Conservation (phyloP, 2,113 vertebrate species). For the Alligator sinensis region DNA sequence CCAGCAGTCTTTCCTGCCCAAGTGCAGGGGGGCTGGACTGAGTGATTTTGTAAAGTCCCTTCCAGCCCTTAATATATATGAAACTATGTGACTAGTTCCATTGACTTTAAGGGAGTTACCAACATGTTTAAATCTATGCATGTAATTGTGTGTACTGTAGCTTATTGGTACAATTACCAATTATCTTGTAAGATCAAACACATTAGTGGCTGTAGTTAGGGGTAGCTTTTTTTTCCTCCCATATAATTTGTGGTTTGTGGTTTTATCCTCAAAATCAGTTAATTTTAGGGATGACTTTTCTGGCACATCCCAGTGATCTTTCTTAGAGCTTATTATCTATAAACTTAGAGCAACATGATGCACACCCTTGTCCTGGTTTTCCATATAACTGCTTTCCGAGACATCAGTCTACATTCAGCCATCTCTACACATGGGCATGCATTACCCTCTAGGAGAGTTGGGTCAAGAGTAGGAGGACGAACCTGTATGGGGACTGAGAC, state of each 20-base stretch:
- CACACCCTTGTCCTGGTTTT: background rate
- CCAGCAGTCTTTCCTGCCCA: no score
- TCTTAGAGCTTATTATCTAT: background rate
- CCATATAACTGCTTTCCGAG: background rate
- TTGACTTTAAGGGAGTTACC: background rate
- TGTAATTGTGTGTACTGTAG: no score
- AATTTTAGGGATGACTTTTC: background rate
- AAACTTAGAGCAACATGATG: background rate
- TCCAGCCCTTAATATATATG: no score
- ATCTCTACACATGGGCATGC: background rate
- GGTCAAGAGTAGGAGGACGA: background rate
- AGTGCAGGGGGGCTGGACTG: no score
- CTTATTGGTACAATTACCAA: background rate
- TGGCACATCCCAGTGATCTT: background rate
- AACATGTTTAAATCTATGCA: background rate
- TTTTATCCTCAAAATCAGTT: background rate
- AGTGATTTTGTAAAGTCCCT: no score
- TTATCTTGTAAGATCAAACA: background rate
- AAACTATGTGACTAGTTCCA: background rate
- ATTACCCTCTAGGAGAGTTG: background rate
- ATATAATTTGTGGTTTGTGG: background rate
- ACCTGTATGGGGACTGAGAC: no score
- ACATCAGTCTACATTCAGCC: background rate
- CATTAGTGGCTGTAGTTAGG: background rate
- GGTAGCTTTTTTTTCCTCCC: background rate